A percentile compares a stretch with the other conserved stretches of the same genome.
Conservation (phyloP, 2,113 vertebrate species). For the human (Homo sapiens) region DNA sequence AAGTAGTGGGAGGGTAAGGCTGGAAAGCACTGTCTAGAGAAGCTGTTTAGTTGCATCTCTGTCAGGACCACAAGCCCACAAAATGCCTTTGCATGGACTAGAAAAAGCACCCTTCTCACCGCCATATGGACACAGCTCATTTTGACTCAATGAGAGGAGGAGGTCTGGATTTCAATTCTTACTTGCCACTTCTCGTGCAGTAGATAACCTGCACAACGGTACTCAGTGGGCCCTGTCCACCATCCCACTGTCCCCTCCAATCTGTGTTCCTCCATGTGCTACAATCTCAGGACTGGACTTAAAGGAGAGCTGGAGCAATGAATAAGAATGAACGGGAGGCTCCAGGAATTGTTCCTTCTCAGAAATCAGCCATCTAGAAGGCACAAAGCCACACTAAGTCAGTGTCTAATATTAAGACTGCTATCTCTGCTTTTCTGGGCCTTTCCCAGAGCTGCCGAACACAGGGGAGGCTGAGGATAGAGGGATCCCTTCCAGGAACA, state of each 20-base stretch:
- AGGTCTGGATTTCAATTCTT: neutral
- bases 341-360: neutral
- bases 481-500: constrained; percentile 14
- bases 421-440: neutral
- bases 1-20: neutral
- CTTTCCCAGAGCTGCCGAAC: neutral
- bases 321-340: neutral
- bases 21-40: neutral
- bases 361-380: neutral
- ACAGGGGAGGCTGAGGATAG: neutral
- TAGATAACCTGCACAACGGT: neutral
- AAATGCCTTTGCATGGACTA: neutral
- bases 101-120: neutral
- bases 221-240: neutral
- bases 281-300: neutral
- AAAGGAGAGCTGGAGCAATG: neutral
- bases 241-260: neutral
- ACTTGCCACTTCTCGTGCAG: neutral
- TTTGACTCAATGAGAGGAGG: neutral
- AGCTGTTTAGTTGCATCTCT: neutral
- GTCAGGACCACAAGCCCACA: neutral
- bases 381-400: constrained; percentile 7
- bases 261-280: neutral
- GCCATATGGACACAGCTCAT: neutral
- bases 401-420: constrained; percentile 2